Percentiles rank a stretch among this genome's conserved stretches.
phyloP scores from a whole-genome alignment of 2,113 vertebrate species.

The Erpornis zantholeuca region DNA sequence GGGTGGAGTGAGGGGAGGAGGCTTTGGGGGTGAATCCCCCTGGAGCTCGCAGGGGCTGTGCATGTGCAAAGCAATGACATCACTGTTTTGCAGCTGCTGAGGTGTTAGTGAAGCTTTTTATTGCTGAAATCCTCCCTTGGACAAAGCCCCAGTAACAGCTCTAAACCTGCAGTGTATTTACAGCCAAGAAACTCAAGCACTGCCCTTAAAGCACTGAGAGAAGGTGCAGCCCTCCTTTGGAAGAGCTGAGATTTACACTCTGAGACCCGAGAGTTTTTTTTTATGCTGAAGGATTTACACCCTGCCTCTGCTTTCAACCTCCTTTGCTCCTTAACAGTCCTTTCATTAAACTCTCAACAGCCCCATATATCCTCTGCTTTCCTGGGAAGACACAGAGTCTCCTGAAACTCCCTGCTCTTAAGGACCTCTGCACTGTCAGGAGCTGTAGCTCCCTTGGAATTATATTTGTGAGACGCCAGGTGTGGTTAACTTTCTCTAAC shows the following conservation, averaged over 20 bases:
- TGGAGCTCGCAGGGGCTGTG: background rate
- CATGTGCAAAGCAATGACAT: background rate
- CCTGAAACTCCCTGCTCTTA: background rate
- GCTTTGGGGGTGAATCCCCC: background rate
- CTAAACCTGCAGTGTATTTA: background rate
- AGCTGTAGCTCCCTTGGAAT: background rate
- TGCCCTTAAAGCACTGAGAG: background rate
- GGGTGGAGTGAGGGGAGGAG: background rate
- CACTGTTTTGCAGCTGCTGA: background rate
- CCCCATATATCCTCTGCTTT: background rate
- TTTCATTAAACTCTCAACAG: background rate
- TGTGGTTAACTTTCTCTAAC: background rate
- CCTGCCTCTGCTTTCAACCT: background rate
- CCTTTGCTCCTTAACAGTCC: background rate
- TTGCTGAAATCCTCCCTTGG: background rate
- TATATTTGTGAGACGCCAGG: background rate
- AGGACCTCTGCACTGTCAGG: background rate
- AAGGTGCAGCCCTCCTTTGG: background rate
- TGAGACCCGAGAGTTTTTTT: background rate
- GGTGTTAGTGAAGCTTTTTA: background rate
- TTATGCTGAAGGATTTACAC: too few species aligned
- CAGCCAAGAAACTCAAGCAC: background rate
- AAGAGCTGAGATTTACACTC: background rate
- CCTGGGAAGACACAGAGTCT: background rate
- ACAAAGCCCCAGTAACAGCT: background rate